A percentile compares a stretch with the other conserved stretches of the same genome.
These are phyloP conservation scores for Drosophila phalerata DNA, from an alignment of 2,888 invertebrate genomes.

Conservation along the genomic window DNA sequence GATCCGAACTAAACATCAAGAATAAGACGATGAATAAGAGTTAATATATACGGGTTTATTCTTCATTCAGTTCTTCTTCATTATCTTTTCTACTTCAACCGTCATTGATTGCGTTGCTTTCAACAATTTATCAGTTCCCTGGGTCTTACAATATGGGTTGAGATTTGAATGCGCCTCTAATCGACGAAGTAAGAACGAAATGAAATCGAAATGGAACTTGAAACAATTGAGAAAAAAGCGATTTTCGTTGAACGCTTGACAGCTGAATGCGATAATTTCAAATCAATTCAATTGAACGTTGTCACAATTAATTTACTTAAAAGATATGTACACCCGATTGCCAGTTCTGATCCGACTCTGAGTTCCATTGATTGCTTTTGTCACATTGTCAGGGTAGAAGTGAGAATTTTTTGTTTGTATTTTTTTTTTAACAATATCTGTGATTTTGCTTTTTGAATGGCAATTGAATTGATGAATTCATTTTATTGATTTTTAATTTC, in stretches of 20 bases:
- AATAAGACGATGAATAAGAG: too few species aligned
- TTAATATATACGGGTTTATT: too few species aligned
- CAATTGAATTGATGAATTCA: constrained; percentile 67
- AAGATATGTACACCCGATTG: constrained; percentile 65
- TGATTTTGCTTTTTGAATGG: constrained; percentile 44
- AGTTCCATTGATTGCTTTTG: constrained; percentile 37
- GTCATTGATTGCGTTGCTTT: neutral
- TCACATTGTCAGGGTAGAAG: constrained; percentile 51
- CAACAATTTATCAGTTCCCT: neutral
- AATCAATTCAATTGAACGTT: constrained; percentile 83
- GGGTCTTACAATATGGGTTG: constrained; percentile 2
- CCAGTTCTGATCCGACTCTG: constrained; percentile 14
- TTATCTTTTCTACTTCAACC: neutral
- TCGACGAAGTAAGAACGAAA: constrained; percentile 12
- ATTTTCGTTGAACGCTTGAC: constrained; percentile 55
- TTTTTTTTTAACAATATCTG: constrained; percentile 7
- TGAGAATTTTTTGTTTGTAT: constrained; percentile 29
- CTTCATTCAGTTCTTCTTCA: neutral
- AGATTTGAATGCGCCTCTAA: neutral
- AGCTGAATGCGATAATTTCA: constrained; percentile 79
- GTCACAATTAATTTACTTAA: constrained; percentile 84
- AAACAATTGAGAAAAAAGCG: constrained; percentile 61
- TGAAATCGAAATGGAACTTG: constrained; percentile 29
- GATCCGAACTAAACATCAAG: too few species aligned
- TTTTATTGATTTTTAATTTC: constrained; percentile 80